Conservation (phyloP, 2,113 vertebrate genomes). For the Antechinus flavipes region DNA sequence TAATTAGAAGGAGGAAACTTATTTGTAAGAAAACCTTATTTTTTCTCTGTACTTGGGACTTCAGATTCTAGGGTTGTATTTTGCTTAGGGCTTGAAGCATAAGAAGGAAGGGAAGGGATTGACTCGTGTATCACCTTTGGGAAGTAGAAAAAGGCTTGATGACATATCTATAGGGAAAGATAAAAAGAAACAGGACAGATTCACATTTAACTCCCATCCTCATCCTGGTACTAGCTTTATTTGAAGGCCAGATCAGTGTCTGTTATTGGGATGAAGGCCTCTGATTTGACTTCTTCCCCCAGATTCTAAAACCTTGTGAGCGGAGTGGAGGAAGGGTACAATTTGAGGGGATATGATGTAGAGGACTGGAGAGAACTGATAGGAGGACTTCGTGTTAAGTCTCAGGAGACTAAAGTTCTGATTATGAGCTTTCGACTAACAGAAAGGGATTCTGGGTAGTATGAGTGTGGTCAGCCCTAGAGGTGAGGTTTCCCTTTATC, state of each 20-base stretch:
- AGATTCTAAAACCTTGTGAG: background rate
- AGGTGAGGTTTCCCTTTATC: background rate
- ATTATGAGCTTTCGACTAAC: background rate
- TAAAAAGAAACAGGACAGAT: background rate
- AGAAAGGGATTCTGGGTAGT: background rate
- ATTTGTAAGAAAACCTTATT: background rate
- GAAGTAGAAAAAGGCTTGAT: background rate
- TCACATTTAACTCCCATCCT: background rate
- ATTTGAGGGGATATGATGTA: background rate
- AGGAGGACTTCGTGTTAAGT: background rate
- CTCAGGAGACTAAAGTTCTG: background rate
- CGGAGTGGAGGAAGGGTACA: background rate
- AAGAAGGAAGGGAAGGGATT: background rate
- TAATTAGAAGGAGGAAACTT: background rate
- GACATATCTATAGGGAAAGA: background rate
- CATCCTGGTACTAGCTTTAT: background rate
- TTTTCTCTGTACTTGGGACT: background rate
- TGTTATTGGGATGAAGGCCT: background rate
- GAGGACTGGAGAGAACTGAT: background rate
- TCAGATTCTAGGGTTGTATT: background rate
- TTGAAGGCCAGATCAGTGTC: background rate
- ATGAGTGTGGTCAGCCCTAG: background rate
- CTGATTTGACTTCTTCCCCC: background rate
- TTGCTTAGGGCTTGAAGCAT: background rate
- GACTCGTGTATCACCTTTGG: background rate